Conservation (phyloP, 2,113 vertebrate species). For the Saccopteryx bilineata region DNA sequence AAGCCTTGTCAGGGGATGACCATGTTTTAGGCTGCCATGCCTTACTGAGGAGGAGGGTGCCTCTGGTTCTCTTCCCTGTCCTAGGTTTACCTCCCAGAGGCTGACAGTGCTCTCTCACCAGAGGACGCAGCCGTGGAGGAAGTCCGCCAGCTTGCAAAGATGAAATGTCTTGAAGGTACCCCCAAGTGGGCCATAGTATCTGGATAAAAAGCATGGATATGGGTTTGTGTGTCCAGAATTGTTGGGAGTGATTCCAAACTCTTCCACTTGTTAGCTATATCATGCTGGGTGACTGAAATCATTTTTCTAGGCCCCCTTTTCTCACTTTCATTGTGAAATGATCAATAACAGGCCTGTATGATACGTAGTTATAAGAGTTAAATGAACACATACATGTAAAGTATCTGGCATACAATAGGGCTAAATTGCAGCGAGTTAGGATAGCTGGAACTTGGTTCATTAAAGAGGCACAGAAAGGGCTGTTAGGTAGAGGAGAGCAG, state of each 20-base stretch:
- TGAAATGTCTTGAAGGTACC: constrained; percentile 63
- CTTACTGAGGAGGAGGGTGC: not conserved
- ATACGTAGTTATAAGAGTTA: not conserved
- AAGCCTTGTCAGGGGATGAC: not conserved
- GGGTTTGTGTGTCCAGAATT: not conserved
- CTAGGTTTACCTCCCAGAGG: constrained; percentile 68
- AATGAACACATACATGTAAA: not conserved
- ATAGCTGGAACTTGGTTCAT: constrained; percentile 49
- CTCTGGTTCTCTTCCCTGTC: constrained; percentile 35
- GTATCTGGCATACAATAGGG: not conserved
- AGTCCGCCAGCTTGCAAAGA: constrained; percentile 15
- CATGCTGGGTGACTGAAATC: not conserved
- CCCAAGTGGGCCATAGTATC: not conserved
- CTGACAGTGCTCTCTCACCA: not conserved
- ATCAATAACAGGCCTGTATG: not conserved
- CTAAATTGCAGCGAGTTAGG: not conserved
- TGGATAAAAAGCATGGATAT: not conserved
- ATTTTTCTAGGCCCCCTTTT: not conserved
- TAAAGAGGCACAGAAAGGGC: constrained; percentile 6
- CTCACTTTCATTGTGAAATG: not conserved
- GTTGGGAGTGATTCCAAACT: not conserved
- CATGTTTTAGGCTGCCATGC: not conserved
- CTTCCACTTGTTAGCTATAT: not conserved
- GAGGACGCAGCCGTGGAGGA: constrained; percentile 45
- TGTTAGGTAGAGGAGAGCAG: not conserved